A percentile compares a stretch with the other conserved stretches of the same genome.
phyloP scores from a whole-genome alignment of 2,797 vertebrate species.

The Myotis planiceps region DNA sequence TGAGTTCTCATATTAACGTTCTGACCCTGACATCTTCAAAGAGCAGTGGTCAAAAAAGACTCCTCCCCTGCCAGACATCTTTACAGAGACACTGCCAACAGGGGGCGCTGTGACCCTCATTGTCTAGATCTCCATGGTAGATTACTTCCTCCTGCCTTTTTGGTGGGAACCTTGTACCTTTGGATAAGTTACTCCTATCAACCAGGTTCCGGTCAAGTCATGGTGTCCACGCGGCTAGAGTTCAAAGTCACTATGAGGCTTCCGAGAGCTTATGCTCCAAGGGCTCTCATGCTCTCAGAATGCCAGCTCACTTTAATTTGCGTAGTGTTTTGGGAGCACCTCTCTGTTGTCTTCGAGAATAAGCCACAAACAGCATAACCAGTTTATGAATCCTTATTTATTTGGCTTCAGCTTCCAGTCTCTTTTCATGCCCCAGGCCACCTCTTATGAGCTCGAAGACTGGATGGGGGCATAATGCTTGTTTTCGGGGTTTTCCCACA shows the following conservation, averaged over 20 bases:
- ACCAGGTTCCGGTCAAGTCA: background rate
- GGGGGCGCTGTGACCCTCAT: background rate
- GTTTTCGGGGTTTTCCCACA: background rate
- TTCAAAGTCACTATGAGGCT: background rate
- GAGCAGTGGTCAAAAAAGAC: background rate
- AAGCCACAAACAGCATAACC: background rate
- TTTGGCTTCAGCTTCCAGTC: background rate
- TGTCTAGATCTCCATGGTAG: background rate
- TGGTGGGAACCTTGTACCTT: background rate
- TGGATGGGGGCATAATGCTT: background rate
- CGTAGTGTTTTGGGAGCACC: background rate
- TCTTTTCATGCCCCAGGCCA: background rate
- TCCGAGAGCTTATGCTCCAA: background rate
- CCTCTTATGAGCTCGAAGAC: background rate
- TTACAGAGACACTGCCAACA: background rate
- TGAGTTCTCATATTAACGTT: background rate
- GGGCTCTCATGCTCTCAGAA: background rate
- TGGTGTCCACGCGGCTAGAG: background rate
- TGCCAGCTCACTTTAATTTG: background rate
- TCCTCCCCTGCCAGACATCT: rapidly evolving
- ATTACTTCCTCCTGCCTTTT: background rate
- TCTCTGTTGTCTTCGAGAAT: background rate
- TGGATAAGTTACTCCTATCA: background rate
- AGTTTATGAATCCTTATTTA: background rate
- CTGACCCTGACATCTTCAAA: background rate